Percentiles rank a stretch among this genome's conserved stretches.
These are phyloP conservation scores for Halocaridina rubra DNA, from an alignment of 2,888 invertebrate species.

Conservation along the genomic window DNA sequence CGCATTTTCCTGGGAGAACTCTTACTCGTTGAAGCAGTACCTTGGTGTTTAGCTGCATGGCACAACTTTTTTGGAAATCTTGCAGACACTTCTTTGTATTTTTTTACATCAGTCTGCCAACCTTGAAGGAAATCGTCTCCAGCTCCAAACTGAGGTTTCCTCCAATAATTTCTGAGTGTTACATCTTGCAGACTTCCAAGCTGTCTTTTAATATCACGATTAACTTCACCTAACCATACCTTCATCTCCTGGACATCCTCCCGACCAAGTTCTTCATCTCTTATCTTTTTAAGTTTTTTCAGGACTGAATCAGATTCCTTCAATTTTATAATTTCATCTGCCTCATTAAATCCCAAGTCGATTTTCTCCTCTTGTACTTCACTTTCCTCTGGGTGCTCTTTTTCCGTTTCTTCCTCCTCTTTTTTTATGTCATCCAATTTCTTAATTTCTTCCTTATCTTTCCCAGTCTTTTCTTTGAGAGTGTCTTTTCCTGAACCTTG, in stretches of 20 bases:
- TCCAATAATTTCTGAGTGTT: slow-evolving; percentile 54
- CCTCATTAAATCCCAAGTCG: neutral
- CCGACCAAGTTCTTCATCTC: slow-evolving; percentile 51
- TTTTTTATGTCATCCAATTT: neutral
- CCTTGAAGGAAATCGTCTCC: slow-evolving; percentile 59
- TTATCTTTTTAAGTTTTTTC: slow-evolving; percentile 48
- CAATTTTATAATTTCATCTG: neutral
- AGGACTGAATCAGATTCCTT: slow-evolving; percentile 43
- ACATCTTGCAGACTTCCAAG: slow-evolving; percentile 51
- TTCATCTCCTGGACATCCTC: slow-evolving; percentile 57
- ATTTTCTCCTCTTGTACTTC: slow-evolving; percentile 21
- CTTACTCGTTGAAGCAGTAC: slow-evolving; percentile 10
- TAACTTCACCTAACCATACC: slow-evolving; percentile 42
- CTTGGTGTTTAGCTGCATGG: slow-evolving; percentile 38
- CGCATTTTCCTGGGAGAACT: slow-evolving; percentile 16
- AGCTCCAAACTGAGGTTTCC: slow-evolving; percentile 56
- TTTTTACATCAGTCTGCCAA: slow-evolving; percentile 61
- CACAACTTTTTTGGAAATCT: slow-evolving; percentile 57
- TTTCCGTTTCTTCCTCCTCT: slow-evolving; percentile 1
- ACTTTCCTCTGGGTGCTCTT: neutral
- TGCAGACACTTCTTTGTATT: slow-evolving; percentile 53
- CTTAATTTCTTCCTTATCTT: neutral
- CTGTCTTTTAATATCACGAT: slow-evolving; percentile 49
- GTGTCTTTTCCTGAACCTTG: neutral
- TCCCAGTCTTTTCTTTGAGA: neutral